A percentile compares a stretch with the other conserved stretches of the same genome.
These are phyloP conservation scores for Otolemur garnettii DNA, from an alignment of 2,113 vertebrate genomes.

Conservation along the genomic window DNA sequence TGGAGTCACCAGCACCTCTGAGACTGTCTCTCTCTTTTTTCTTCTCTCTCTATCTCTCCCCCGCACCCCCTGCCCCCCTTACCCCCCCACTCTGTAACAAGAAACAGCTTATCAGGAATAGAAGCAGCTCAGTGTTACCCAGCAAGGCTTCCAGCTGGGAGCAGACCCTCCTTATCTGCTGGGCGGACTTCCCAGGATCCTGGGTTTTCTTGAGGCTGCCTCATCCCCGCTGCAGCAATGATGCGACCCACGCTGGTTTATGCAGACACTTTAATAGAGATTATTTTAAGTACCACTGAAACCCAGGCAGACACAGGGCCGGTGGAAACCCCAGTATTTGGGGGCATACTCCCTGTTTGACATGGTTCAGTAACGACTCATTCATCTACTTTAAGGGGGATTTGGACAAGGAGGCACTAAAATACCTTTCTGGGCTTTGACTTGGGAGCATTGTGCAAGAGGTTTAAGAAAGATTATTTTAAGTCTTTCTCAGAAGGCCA, in stretches of 20 bases:
- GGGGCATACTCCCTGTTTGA: slow-evolving; percentile 77
- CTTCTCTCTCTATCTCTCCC: not conserved
- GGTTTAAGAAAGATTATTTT: slow-evolving; percentile 88
- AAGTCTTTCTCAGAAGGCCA: slow-evolving; percentile 86
- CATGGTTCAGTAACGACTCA: slow-evolving; percentile 82
- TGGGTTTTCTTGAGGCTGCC: slow-evolving; percentile 70
- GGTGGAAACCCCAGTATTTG: slow-evolving; percentile 78
- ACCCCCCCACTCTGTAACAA: not conserved
- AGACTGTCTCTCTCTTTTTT: not conserved
- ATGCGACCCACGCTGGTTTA: slow-evolving; percentile 79
- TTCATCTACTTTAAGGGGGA: slow-evolving; percentile 85
- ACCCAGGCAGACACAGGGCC: slow-evolving; percentile 72
- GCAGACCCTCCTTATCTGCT: slow-evolving; percentile 61
- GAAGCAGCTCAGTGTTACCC: not conserved
- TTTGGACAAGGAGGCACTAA: slow-evolving; percentile 81
- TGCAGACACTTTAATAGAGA: slow-evolving; percentile 83
- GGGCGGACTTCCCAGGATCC: slow-evolving; percentile 58
- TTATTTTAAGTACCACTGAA: slow-evolving; percentile 86
- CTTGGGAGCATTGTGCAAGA: slow-evolving; percentile 81
- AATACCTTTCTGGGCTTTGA: slow-evolving; percentile 83
- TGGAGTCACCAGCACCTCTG: not conserved
- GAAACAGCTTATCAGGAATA: slow-evolving; percentile 1
- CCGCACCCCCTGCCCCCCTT: too few relatives aligned
- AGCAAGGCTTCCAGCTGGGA: not conserved
- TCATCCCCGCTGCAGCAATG: slow-evolving; percentile 66